These are phyloP conservation scores for Gallinago media DNA, from an alignment of 2,113 vertebrate genomes.

Conservation along the genomic window DNA sequence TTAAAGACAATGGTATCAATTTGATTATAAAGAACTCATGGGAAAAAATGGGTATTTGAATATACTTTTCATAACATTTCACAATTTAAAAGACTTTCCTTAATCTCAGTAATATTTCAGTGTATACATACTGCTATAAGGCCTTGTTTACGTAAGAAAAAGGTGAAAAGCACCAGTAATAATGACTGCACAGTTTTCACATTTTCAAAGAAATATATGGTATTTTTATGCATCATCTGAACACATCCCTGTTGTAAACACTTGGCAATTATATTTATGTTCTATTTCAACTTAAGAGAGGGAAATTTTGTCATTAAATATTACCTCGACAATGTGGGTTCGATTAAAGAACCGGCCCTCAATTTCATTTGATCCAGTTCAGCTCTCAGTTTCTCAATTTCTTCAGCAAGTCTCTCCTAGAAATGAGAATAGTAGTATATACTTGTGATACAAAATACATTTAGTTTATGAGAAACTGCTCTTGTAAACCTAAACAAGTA, in stretches of 20 bases:
- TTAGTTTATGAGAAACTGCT: background rate
- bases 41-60: background rate
- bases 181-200: background rate
- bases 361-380: slow-evolving; percentile 94
- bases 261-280: background rate
- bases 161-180: background rate
- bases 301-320: background rate
- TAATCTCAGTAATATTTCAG: background rate
- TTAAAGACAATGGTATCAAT: background rate
- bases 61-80: background rate
- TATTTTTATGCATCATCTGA: background rate
- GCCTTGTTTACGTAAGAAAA: background rate
- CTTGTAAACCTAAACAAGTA: background rate
- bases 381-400: slow-evolving; percentile 93
- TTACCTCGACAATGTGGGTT: slow-evolving; percentile 94
- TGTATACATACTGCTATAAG: background rate
- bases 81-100: background rate
- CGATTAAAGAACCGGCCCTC: slow-evolving; percentile 93
- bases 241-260: background rate
- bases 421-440: background rate
- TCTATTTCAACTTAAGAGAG: background rate
- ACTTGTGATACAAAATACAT: background rate
- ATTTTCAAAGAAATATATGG: background rate
- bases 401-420: slow-evolving; percentile 93
- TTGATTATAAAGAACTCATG: background rate